phyloP scores from a whole-genome alignment of 2,113 vertebrate genomes.

The Grammomys surdaster region DNA sequence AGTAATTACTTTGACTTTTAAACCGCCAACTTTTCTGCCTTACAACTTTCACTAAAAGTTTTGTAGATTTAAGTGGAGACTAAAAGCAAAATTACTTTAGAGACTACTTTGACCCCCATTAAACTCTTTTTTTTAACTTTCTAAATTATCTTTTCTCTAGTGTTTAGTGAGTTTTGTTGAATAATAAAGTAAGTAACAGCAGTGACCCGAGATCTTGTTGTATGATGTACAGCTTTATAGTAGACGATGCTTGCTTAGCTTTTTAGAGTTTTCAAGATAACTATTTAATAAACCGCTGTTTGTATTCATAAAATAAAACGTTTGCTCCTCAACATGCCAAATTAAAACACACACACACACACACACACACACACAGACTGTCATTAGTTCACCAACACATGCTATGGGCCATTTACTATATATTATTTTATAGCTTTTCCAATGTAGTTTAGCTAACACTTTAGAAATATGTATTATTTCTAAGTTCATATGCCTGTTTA shows the following conservation, averaged over 20 bases:
- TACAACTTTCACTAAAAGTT: conserved; percentile 74
- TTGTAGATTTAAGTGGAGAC: conserved; percentile 79
- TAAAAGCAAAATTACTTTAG: conserved; percentile 81
- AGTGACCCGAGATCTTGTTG: conserved; percentile 85
- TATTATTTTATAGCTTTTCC: conserved; percentile 98
- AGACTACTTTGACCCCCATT: conserved; percentile 86
- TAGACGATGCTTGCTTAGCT: conserved; percentile 87
- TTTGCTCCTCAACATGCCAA: conserved; percentile 88
- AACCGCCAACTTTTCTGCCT: conserved; percentile 75
- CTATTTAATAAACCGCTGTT: conserved; percentile 88
- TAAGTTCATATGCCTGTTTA: conserved; percentile 99
- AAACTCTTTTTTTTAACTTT: conserved; percentile 87
- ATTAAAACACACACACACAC: conserved; percentile 91
- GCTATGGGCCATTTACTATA: conserved; percentile 95
- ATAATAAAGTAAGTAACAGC: conserved; percentile 90
- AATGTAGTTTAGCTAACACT: conserved; percentile 98
- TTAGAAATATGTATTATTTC: conserved; percentile 96
- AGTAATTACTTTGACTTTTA: conserved; percentile 79
- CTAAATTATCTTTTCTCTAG: conserved; percentile 89
- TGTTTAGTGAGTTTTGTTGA: conserved; percentile 90
- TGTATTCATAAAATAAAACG: conserved; percentile 89
- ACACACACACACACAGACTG: conserved; percentile 96
- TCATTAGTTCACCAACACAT: conserved; percentile 99
- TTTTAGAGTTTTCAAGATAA: conserved; percentile 87
- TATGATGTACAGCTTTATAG: conserved; percentile 85